Evolutionary conservation across 2,888 invertebrate genomes (phyloP), one percentile per base, ranked within the genome.

Genomic region (Macrosoma leucophasiata): DNA sequence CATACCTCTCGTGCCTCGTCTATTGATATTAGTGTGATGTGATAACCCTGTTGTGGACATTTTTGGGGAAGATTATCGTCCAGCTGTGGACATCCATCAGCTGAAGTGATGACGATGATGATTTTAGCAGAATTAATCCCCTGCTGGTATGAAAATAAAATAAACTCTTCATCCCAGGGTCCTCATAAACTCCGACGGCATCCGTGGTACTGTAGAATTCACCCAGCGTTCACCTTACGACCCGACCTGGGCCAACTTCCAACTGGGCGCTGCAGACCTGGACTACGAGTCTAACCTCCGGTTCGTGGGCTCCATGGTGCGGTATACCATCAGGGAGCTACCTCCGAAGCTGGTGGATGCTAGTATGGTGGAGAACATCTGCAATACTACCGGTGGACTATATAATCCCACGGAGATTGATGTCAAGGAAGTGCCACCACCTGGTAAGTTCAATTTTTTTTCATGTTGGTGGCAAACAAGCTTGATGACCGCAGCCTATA

Each of bases 171-270:
- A 23, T 66, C 68, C 19, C 61, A 93, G 94, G 64, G 86, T 89
- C 1, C 67, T 91, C 7, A 87, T 94, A 13, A 91, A 92, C 68
- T 87, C 90, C 34, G 89, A 91, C 22, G 96, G 96, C 3, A 90
- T 96, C 12, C 89, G 88, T 56, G 96, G 96, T 0, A 88, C 90
- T 30, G 85, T 97, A 2, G 89, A 88, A 6, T 87, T 97, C 40
- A 87, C 84, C 1, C 96, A 96, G 69, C 88, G 90, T 17, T 93
- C 94, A 0, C 91, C 90, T 13, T 95, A 93, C 63, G 92, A 95
- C 67, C 93, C 94, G 0, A 95, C 95, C 0, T 92, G 91, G 84
- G 77, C 91, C 0, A 90, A 89, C 58, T 90, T 95, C 52, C 88
- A 90, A 20, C 65, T 93, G 14, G 85, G 85, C 0, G 86, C 92